A percentile compares a stretch with the other conserved stretches of the same genome.
Evolutionary conservation across 1,140 invertebrate genomes (phyloP).

Genomic region (Drosophila dunni): DNA sequence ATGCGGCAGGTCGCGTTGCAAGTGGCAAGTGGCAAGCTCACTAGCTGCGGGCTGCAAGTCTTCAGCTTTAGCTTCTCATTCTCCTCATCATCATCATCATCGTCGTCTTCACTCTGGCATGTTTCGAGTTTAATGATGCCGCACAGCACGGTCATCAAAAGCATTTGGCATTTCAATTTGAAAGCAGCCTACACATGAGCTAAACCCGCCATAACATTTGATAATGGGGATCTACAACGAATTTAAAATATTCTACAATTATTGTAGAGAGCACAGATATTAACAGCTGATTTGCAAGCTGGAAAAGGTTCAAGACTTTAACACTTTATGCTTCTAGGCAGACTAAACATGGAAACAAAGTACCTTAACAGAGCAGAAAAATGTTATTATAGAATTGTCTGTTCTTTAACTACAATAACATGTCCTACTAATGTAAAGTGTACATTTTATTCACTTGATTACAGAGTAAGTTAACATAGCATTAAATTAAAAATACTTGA

Average conservation of each 20-base stretch:
- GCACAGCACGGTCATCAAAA: constrained; percentile 66
- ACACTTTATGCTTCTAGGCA: background rate
- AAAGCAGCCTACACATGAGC: constrained; percentile 54
- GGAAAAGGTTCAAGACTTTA: background rate
- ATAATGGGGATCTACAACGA: constrained; percentile 2
- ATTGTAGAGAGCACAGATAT: background rate
- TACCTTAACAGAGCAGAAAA: no score
- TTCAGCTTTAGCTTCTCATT: constrained; percentile 6
- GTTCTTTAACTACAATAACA: no score
- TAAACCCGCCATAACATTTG: constrained; percentile 21
- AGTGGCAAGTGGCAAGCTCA: constrained; percentile 47
- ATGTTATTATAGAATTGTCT: no score
- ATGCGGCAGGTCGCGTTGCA: constrained; percentile 26
- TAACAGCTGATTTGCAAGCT: no score
- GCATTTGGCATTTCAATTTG: constrained; percentile 77
- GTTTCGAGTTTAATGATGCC: constrained; percentile 67
- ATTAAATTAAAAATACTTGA: background rate
- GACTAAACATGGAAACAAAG: no score
- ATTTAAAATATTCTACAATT: constrained; percentile 22
- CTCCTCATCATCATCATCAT: no score
- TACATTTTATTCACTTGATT: no score
- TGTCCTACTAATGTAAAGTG: no score
- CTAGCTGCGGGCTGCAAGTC: constrained; percentile 35
- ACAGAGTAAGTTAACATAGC: no score
- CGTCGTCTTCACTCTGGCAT: constrained; percentile 40